Conservation (phyloP, 1,140 invertebrate species). For the Acyrthosiphon pisum region DNA sequence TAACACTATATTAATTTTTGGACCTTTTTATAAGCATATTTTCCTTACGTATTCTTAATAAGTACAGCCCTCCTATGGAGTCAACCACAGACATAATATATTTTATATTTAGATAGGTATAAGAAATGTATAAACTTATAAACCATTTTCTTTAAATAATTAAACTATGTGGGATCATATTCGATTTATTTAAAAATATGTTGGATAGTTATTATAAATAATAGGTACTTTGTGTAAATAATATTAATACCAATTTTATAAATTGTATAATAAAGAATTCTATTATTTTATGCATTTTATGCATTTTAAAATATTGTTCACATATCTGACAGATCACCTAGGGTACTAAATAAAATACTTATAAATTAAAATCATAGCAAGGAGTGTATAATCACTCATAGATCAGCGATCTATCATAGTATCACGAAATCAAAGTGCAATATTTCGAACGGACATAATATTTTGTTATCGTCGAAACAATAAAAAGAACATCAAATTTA, state of each 20-base stretch:
- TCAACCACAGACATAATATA: background rate
- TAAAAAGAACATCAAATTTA: background rate
- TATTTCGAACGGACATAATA: background rate
- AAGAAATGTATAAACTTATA: background rate
- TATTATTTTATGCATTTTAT: background rate
- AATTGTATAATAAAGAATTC: background rate
- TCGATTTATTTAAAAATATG: constrained; percentile 1
- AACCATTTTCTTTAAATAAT: background rate
- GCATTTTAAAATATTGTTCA: background rate
- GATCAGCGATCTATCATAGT: background rate
- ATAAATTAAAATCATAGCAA: too few relatives aligned
- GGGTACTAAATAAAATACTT: too few relatives aligned
- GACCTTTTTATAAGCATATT: background rate
- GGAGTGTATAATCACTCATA: too few relatives aligned
- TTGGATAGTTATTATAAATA: background rate
- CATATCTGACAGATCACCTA: background rate
- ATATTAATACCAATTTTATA: background rate
- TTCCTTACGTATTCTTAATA: background rate
- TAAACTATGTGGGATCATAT: background rate
- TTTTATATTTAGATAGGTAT: background rate
- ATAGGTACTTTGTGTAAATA: background rate
- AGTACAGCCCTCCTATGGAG: background rate
- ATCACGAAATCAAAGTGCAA: background rate
- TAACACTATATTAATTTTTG: background rate
- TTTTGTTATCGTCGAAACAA: background rate